Conservation (phyloP, 2,797 vertebrate genomes). For the Lophotriccus pileatus region DNA sequence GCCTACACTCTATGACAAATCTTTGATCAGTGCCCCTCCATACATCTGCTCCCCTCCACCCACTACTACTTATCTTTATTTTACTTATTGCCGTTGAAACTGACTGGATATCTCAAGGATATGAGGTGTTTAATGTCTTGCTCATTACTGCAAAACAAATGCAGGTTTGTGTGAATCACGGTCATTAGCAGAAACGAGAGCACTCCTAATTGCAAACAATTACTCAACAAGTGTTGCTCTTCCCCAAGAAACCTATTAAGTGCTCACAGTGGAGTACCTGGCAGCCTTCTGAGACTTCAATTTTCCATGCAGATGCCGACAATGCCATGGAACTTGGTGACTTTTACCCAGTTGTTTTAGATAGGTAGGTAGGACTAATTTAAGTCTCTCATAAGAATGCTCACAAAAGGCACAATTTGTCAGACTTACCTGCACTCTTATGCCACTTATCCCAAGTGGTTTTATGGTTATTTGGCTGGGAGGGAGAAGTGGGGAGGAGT, state of each 20-base stretch:
- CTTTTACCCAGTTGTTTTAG: background rate
- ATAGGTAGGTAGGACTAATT: background rate
- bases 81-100: background rate
- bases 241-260: background rate
- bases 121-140: background rate
- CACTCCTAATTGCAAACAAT: background rate
- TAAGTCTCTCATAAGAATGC: background rate
- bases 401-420: background rate
- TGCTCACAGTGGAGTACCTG: background rate
- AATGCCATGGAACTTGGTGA: background rate
- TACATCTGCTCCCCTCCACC: background rate
- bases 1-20: accelerated
- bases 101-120: background rate
- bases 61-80: background rate
- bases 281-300: background rate
- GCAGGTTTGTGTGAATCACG: background rate
- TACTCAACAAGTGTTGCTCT: background rate
- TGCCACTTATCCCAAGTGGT: background rate
- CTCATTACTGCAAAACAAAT: slow-evolving; percentile 24
- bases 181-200: background rate
- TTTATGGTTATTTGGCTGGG: background rate
- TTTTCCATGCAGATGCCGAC: background rate
- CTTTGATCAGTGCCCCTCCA: background rate
- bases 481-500: too few species aligned
- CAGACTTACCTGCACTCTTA: background rate